Base-by-base conservation (phyloP, 2,888 invertebrate species). In the Tryphoninae sp. region DNA sequence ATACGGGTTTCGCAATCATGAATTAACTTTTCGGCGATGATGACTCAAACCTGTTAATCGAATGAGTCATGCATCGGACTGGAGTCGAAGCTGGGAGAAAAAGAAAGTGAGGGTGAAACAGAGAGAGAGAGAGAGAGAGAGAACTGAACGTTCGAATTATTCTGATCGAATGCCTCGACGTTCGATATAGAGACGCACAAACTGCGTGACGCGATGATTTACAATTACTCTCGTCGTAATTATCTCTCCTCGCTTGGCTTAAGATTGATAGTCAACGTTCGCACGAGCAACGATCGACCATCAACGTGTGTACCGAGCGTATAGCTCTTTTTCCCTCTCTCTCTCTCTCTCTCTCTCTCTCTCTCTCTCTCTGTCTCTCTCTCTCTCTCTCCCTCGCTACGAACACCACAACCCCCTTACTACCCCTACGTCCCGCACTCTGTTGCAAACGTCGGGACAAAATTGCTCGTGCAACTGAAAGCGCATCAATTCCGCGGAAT, bases 401-500 rank as follows among this genome's bases (percentile, higher is more conserved):
- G 4, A 33, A 6, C 33, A 33, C 7, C 3, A 6, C 6, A 33
- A 33, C 26, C n/a, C 42, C 22, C 16, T 65, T 19, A 49, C 42
- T 59, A 22, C 67, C 45, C 33, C 22, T 73, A 40, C 9, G 9
- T 58, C 45, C 65, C 65, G 62, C 74, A 71, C 69, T 49, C 51
- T 53, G 75, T 53, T 75, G 74, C 72, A 59, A 64, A 74, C 69
- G 58, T 75, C 73, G 72, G 49, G 75, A 82, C 75, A 80, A 84
- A 84, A 81, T 81, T 84, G 80, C 82, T 82, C 78, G 82, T 77
- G 82, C 81, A 81, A 82, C 81, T 77, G 81, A 84, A 79, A 84
- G 82, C 71, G 80, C 82, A 82, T 82, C 82, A 82, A 82, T 84
- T 82, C 72, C 79, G 76, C 68, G 79, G 53, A 79, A 82, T 79